A percentile compares a stretch with the other conserved stretches of the same genome.
Conservation (phyloP, 2,888 invertebrate species). For the Cheilosia vernalis region DNA sequence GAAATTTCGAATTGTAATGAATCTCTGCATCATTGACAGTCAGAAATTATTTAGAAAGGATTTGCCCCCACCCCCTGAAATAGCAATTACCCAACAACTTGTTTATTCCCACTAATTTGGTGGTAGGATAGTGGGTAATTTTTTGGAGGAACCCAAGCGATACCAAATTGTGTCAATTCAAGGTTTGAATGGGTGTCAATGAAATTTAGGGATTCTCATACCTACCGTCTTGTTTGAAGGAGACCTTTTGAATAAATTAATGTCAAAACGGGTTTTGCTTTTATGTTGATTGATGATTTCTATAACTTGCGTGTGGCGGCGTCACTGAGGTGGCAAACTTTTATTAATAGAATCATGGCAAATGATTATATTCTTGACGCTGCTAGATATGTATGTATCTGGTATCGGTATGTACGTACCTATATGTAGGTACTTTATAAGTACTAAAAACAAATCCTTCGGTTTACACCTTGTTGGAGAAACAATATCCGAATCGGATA, state of each 20-base stretch:
- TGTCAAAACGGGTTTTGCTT: conserved; percentile 82
- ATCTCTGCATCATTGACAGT: neutral
- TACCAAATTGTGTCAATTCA: conserved; percentile 58
- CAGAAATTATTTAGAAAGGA: neutral
- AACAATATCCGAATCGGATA: conserved; percentile 22
- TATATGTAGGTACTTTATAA: neutral
- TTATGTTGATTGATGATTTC: conserved; percentile 83
- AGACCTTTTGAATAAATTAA: conserved; percentile 82
- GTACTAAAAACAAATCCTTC: conserved; percentile 17
- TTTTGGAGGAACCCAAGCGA: conserved; percentile 35
- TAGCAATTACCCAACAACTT: conserved; percentile 46
- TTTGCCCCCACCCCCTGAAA: neutral
- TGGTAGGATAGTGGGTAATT: conserved; percentile 35
- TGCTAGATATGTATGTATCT: conserved; percentile 44
- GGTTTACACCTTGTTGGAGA: conserved; percentile 7
- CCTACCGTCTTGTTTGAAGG: conserved; percentile 27
- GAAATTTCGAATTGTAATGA: neutral
- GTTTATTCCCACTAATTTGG: conserved; percentile 54
- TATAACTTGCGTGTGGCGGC: conserved; percentile 55
- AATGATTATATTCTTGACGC: conserved; percentile 59
- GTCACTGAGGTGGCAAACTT: conserved; percentile 68
- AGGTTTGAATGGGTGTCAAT: conserved; percentile 37
- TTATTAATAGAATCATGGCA: conserved; percentile 69
- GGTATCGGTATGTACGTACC: conserved; percentile 3
- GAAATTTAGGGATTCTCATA: conserved; percentile 27